Evolutionary conservation across 2,888 invertebrate genomes (phyloP).

Genomic region (Lapara coniferarum): DNA sequence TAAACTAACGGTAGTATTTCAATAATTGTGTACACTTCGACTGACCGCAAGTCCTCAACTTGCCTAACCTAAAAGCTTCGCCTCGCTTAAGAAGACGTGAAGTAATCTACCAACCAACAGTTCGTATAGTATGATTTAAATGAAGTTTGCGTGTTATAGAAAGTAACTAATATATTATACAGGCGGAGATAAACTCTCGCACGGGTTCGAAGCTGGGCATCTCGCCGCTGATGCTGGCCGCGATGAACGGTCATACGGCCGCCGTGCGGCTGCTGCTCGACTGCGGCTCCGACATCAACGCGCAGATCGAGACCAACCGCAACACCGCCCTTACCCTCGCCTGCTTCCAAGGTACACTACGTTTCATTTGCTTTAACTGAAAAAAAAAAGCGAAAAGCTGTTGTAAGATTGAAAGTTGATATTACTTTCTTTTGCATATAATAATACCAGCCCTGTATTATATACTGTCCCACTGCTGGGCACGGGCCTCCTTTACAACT

Average conservation of each 20-base stretch:
- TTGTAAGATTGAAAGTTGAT: background rate
- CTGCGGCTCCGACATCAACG: slow-evolving; percentile 99
- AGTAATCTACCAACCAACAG: too few species aligned
- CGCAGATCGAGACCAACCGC: slow-evolving; percentile 99
- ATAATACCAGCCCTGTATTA: too few species aligned
- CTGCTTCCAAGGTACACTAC: slow-evolving; percentile 94
- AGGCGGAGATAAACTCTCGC: slow-evolving; percentile 98
- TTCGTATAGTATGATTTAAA: too few species aligned
- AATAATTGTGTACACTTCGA: too few species aligned
- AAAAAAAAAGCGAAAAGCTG: too few species aligned
- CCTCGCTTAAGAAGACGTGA: too few species aligned
- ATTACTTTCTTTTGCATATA: background rate
- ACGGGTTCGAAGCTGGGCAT: slow-evolving; percentile 99
- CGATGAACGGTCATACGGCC: slow-evolving; percentile 97
- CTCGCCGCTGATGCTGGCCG: slow-evolving; percentile 99
- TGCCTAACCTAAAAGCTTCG: too few species aligned
- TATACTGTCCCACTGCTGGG: too few species aligned
- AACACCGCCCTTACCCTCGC: slow-evolving; percentile 99
- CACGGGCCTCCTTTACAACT: too few species aligned
- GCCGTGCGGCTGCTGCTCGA: slow-evolving; percentile 97
- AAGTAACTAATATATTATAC: slow-evolving; percentile 1
- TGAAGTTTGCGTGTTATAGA: background rate
- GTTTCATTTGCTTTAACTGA: too few species aligned
- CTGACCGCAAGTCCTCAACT: too few species aligned
- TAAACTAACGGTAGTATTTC: too few species aligned